Evolutionary conservation across 30 jellyfish, hydroid and myxozoan species (phyloP).

Genomic region (Turritopsis rubra): DNA sequence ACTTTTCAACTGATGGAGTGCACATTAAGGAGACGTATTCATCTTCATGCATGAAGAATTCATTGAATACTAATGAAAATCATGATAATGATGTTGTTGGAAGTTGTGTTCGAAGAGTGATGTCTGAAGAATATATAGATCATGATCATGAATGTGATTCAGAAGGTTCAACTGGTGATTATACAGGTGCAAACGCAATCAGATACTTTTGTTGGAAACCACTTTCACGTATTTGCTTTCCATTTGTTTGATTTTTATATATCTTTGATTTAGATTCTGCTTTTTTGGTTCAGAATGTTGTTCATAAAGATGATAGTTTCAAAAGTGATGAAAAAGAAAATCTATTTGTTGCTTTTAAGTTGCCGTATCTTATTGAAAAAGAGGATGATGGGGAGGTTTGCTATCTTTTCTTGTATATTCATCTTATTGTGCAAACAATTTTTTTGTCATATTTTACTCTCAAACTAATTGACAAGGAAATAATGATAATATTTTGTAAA

Average conservation of each 20-base stretch:
- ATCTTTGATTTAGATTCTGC: constrained; percentile 24
- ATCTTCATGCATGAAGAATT: not conserved
- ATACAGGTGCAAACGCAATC: not conserved
- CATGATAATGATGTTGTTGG: not conserved
- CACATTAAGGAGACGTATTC: not conserved
- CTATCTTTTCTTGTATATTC: not conserved
- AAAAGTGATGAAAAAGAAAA: constrained; percentile 15
- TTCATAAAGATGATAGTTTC: not conserved
- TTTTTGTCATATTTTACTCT: not conserved
- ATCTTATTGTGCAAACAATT: not conserved
- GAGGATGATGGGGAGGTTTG: constrained; percentile 25
- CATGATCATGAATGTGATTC: not conserved
- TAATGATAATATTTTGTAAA: not conserved
- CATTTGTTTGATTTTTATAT: not conserved
- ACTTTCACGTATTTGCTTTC: not conserved
- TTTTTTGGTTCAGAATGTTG: constrained; percentile 21
- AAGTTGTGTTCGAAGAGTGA: not conserved
- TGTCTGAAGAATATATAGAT: constrained; percentile 9
- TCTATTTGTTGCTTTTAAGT: constrained; percentile 15
- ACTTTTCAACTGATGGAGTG: not conserved
- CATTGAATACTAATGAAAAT: not conserved
- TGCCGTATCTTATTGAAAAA: constrained; percentile 26
- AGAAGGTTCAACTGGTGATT: not conserved
- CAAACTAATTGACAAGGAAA: not conserved
- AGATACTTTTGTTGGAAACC: too few relatives aligned